A percentile compares a stretch with the other conserved stretches of the same genome.
phyloP scores from a whole-genome alignment of 2,113 vertebrate species.

The Sorex araneus region DNA sequence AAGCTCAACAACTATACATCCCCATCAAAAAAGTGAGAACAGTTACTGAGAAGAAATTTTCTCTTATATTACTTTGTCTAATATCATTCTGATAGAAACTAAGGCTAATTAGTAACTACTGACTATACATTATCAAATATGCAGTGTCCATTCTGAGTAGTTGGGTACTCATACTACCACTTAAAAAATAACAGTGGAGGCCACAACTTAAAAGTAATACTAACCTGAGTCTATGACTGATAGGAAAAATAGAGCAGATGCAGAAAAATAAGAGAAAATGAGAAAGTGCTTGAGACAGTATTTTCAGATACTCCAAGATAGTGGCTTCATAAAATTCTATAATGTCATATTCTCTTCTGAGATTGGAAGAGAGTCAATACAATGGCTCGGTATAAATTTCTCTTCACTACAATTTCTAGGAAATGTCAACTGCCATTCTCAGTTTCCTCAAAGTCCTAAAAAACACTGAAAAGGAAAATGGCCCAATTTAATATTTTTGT shows the following conservation, averaged over 20 bases:
- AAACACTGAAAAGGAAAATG: background rate
- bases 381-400: background rate
- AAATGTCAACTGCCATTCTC: background rate
- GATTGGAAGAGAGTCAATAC: background rate
- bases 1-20: no score
- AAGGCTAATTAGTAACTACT: no score
- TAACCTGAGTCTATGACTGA: background rate
- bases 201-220: conserved; percentile 7
- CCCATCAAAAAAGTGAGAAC: no score
- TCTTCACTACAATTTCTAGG: background rate
- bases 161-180: no score
- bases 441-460: background rate
- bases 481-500: background rate
- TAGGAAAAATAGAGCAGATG: background rate
- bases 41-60: no score
- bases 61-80: no score
- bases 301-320: background rate
- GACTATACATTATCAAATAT: no score
- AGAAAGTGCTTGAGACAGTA: background rate
- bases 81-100: no score
- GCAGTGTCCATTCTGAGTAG: no score
- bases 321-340: background rate
- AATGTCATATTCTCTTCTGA: background rate
- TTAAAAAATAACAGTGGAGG: background rate
- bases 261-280: background rate